Evolutionary conservation across 1,140 invertebrate species (phyloP).

Genomic region (Rhyacophila brunnea): DNA sequence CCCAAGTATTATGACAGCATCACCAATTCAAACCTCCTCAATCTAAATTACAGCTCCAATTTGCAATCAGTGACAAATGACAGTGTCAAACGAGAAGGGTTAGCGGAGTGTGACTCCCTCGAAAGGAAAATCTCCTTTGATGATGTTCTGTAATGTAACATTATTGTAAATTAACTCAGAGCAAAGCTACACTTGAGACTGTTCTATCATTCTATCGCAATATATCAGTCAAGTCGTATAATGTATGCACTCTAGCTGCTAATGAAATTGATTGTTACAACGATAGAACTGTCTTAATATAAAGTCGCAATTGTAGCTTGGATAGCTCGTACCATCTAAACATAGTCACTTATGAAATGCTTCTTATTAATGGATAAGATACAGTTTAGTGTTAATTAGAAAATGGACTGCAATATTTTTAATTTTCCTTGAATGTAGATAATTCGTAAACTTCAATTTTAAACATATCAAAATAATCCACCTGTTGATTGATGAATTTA

Average conservation of each 20-base stretch:
- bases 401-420: slow-evolving; percentile 2
- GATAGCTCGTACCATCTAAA: too few species aligned
- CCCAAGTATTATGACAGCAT: slow-evolving; percentile 51
- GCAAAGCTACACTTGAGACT: too few species aligned
- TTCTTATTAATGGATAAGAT: too few species aligned
- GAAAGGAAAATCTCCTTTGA: slow-evolving; percentile 32
- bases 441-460: neutral
- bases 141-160: neutral
- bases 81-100: slow-evolving; percentile 29
- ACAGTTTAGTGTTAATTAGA: neutral
- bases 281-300: too few species aligned
- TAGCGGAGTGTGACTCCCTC: slow-evolving; percentile 33
- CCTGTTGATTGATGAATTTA: slow-evolving; percentile 10
- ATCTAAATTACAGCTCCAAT: slow-evolving; percentile 42
- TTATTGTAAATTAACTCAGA: too few species aligned
- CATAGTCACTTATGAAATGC: too few species aligned
- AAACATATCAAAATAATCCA: slow-evolving; percentile 18
- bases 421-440: neutral
- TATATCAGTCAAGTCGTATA: too few species aligned
- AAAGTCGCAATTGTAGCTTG: too few species aligned
- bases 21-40: slow-evolving; percentile 38
- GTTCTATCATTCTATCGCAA: too few species aligned
- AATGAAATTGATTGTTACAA: too few species aligned
- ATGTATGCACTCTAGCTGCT: too few species aligned
- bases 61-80: slow-evolving; percentile 44